These are phyloP conservation scores for Meda fulgida DNA, from an alignment of 2,797 vertebrate species.

Conservation along the genomic window DNA sequence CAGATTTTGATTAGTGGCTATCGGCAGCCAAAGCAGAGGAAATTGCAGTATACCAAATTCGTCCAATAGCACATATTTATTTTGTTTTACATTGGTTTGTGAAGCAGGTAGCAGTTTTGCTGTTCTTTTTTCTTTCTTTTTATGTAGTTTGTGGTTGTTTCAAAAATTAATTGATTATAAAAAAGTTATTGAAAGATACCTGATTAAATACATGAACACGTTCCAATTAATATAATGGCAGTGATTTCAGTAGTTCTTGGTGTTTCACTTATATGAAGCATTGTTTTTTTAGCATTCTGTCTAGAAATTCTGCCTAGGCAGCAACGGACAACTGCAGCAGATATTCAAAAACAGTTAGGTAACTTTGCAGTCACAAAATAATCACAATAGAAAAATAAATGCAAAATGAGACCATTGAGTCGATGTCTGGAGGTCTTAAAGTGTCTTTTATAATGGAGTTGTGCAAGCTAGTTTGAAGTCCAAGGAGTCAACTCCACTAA, in stretches of 20 bases:
- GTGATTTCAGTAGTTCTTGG: background rate
- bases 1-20: slow-evolving; percentile 50
- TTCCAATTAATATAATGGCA: background rate
- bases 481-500: background rate
- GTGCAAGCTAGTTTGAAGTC: background rate
- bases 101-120: slow-evolving; percentile 29
- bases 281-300: background rate
- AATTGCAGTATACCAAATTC: slow-evolving; percentile 51
- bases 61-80: slow-evolving; percentile 48
- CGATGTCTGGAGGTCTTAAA: background rate
- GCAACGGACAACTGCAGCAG: background rate
- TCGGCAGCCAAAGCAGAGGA: slow-evolving; percentile 43
- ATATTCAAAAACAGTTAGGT: background rate
- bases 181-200: background rate
- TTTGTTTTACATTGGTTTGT: slow-evolving; percentile 46
- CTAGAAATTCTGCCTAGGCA: too few relatives aligned
- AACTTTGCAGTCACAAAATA: background rate
- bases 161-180: background rate
- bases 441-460: background rate
- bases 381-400: background rate
- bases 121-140: slow-evolving; percentile 5
- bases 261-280: background rate
- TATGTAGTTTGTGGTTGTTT: slow-evolving; percentile 7
- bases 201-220: background rate
- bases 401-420: background rate